Evolutionary conservation across 2,888 invertebrate genomes (phyloP).

Genomic region (Melieria omissa): DNA sequence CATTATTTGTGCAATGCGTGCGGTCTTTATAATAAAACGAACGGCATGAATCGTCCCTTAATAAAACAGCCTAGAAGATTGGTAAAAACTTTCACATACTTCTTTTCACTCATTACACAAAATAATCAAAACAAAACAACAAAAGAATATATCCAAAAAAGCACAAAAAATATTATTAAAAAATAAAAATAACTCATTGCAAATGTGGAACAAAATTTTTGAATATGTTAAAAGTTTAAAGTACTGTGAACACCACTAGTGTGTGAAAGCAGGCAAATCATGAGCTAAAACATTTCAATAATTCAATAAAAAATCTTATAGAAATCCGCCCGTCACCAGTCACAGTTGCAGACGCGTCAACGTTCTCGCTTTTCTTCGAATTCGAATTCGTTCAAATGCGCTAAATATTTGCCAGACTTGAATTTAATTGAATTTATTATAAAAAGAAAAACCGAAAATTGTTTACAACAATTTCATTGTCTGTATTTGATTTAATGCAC

Average conservation of each 20-base stretch:
- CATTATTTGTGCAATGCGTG: slow-evolving; percentile 99
- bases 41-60: slow-evolving; percentile 92
- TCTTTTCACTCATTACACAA: slow-evolving; percentile 43
- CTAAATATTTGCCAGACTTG: background rate
- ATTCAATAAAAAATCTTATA: slow-evolving; percentile 56
- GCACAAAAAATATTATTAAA: slow-evolving; percentile 33
- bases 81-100: slow-evolving; percentile 70
- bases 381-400: slow-evolving; percentile 31
- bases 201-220: slow-evolving; percentile 61
- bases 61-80: slow-evolving; percentile 91
- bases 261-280: too few relatives aligned
- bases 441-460: slow-evolving; percentile 20
- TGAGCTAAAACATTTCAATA: too few relatives aligned
- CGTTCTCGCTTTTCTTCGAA: slow-evolving; percentile 57
- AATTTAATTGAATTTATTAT: slow-evolving; percentile 15
- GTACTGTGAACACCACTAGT: too few relatives aligned
- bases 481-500: too few relatives aligned
- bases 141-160: slow-evolving; percentile 28
- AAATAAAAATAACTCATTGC: slow-evolving; percentile 47
- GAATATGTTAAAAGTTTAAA: slow-evolving; percentile 26
- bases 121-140: slow-evolving; percentile 42
- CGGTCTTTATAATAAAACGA: slow-evolving; percentile 98
- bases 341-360: slow-evolving; percentile 40
- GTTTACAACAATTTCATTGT: slow-evolving; percentile 14
- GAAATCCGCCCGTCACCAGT: slow-evolving; percentile 61